Percentiles rank a stretch among this genome's conserved stretches.
Conservation (phyloP, 2,113 vertebrate species). For the Ceuthmochares aereus region DNA sequence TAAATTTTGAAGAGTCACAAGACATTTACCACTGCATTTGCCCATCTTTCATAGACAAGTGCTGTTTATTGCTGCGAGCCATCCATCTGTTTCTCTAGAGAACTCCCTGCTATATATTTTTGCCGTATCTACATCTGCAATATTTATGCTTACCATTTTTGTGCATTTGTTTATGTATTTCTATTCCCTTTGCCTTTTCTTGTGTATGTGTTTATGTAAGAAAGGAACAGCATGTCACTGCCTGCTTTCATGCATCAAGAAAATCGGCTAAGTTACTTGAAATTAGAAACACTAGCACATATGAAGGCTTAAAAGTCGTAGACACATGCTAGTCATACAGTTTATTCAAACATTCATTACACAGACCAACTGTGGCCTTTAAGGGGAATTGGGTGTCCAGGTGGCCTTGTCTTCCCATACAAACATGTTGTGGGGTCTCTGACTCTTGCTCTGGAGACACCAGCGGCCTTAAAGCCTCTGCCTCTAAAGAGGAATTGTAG, state of each 20-base stretch:
- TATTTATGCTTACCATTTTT: conserved; percentile 46
- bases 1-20: conserved; percentile 59
- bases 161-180: not conserved
- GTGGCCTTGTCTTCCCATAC: not conserved
- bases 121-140: not conserved
- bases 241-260: not conserved
- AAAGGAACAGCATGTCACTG: not conserved
- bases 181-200: not conserved
- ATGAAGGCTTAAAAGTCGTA: not conserved
- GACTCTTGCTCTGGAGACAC: not conserved
- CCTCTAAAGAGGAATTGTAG: not conserved
- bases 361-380: not conserved
- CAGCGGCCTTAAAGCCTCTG: not conserved
- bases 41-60: conserved; percentile 16
- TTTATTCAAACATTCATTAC: not conserved
- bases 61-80: conserved; percentile 17
- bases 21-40: conserved; percentile 31
- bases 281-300: not conserved
- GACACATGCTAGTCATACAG: not conserved
- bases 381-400: not conserved
- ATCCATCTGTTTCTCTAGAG: conserved; percentile 42
- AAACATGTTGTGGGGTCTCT: not conserved
- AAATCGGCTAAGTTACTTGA: not conserved
- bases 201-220: not conserved
- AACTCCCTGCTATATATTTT: conserved; percentile 10